Conservation (phyloP, 2,797 vertebrate species). For the Myotis planiceps region DNA sequence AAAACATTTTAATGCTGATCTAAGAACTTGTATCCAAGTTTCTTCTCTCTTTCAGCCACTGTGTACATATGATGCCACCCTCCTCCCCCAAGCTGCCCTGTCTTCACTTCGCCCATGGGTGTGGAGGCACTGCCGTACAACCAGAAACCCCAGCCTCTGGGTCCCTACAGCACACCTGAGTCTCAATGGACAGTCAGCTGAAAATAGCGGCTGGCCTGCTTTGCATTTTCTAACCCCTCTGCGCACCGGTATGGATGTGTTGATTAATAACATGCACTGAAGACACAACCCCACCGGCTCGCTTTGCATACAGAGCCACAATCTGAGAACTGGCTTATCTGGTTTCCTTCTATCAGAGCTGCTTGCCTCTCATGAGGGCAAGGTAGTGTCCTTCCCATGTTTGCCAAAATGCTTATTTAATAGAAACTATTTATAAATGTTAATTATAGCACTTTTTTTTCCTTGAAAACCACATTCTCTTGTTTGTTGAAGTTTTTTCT, state of each 20-base stretch:
- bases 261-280: constrained; percentile 51
- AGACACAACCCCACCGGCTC: constrained; percentile 33
- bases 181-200: constrained; percentile 53
- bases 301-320: constrained; percentile 77
- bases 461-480: constrained; percentile 82
- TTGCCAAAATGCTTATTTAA: constrained; percentile 77
- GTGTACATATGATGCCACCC: not conserved
- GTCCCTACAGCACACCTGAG: not conserved
- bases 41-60: not conserved
- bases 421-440: constrained; percentile 76
- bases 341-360: constrained; percentile 43
- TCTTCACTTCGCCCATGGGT: not conserved
- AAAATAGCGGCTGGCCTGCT: constrained; percentile 53
- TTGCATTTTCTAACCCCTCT: constrained; percentile 75
- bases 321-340: not conserved
- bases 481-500: constrained; percentile 84
- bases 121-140: not conserved
- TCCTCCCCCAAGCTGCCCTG: not conserved
- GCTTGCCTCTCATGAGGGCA: constrained; percentile 44
- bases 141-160: not conserved
- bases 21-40: not conserved
- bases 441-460: constrained; percentile 82
- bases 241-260: constrained; percentile 52
- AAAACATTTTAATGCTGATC: not conserved
- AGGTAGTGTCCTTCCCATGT: constrained; percentile 43